Base-by-base conservation (phyloP, 2,113 vertebrate genomes). In the Megaceryle torquata region DNA sequence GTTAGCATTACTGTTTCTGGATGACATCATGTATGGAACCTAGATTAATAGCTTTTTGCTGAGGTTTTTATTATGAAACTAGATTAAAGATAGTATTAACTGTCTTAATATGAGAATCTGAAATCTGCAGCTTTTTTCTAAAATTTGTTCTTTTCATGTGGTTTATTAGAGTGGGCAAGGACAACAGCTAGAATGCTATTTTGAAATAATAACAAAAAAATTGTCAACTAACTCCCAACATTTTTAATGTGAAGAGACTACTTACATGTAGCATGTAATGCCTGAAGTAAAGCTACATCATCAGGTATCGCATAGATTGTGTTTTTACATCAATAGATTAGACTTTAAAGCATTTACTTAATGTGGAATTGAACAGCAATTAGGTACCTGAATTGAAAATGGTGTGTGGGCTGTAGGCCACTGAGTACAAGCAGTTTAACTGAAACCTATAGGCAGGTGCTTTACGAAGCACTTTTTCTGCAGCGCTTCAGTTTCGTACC, bases 131-230 rank as follows among this genome's bases (percentile, higher is more conserved):
- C 13, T 50, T 81, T 86, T 29, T 53, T 24, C 43, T 20, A 1
- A 69, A 64, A 5, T 22, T 29, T 1, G 14, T 31, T 80, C 20
- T 35, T 77, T 65, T 39, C 0, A 1, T 20, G 2, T 33, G 6
- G 2, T 33, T 93, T 50, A 8, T 81, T 82, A 53, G 33, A 81
- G 74, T 33, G 31, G 35, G 18, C 14, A 61, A 29, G 10, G 68
- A 13, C 51, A 76, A 35, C 48, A 61, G 22, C 9, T 59, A 41
- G 10, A 29, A 29, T 39, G 6, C 19, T 88, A 4, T 53, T 56
- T 53, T 43, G 6, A 75, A 83, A 57, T 41, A 43, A 33, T 31
- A 4, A 9, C 19, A 20, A 51, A 6, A 60, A 29, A 48, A 59
- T n/a, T n/a, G 5, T 51, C 29, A 2, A 7, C 5, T 33, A 37